Conservation (phyloP, 2,113 vertebrate genomes). For the Willisornis vidua region DNA sequence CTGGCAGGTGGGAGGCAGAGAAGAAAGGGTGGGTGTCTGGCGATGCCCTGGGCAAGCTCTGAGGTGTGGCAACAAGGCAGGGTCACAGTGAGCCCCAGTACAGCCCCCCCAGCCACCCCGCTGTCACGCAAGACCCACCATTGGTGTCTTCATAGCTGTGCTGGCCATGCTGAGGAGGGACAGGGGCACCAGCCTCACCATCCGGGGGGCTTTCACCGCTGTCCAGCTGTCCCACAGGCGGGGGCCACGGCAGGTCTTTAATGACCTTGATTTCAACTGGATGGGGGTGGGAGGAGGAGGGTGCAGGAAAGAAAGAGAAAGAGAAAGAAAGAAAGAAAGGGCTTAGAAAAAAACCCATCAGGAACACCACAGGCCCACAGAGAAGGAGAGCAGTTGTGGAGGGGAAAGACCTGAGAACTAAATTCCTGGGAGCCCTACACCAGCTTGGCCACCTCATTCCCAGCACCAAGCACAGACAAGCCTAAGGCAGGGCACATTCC, state of each 20-base stretch:
- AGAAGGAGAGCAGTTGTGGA: not conserved
- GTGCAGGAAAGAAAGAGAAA: not conserved
- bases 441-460: not conserved
- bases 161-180: slow-evolving; percentile 66
- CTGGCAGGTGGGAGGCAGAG: not conserved
- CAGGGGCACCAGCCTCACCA: slow-evolving; percentile 72
- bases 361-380: not conserved
- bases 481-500: not conserved
- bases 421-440: not conserved
- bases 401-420: not conserved
- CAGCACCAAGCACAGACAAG: not conserved
- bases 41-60: not conserved
- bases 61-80: not conserved
- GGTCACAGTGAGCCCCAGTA: not conserved
- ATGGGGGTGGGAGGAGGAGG: slow-evolving; percentile 21
- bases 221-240: slow-evolving; percentile 95
- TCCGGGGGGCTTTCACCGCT: slow-evolving; percentile 81
- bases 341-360: slow-evolving; percentile 35
- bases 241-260: slow-evolving; percentile 98
- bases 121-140: slow-evolving; percentile 73
- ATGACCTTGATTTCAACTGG: slow-evolving; percentile 99
- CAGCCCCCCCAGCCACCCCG: not conserved
- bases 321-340: slow-evolving; percentile 48
- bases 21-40: not conserved
- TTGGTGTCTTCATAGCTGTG: slow-evolving; percentile 74